Percentiles rank a stretch among this genome's conserved stretches.
Evolutionary conservation across 1,140 invertebrate genomes (phyloP).

Genomic region (Neotoxoptera formosana): DNA sequence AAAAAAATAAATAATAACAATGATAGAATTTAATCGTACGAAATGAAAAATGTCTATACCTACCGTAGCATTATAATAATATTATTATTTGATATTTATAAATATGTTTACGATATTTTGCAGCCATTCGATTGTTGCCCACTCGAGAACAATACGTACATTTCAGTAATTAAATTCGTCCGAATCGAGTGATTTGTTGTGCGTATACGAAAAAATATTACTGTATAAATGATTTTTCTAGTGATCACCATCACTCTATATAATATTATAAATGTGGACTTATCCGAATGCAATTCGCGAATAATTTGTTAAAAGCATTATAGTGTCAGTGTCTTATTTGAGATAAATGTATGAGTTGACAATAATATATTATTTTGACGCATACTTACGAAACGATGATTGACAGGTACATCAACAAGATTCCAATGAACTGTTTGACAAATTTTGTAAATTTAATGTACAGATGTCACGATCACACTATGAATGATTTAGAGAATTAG

Average conservation of each 20-base stretch:
- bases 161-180: too few relatives aligned
- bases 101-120: background rate
- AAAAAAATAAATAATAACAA: background rate
- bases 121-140: background rate
- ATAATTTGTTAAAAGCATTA: background rate
- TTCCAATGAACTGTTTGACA: background rate
- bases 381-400: too few relatives aligned
- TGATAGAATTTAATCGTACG: background rate
- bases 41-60: background rate
- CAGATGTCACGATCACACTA: too few relatives aligned
- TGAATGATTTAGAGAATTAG: too few relatives aligned
- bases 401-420: background rate
- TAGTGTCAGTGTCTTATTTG: too few relatives aligned
- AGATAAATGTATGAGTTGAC: too few relatives aligned
- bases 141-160: too few relatives aligned
- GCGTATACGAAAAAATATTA: background rate
- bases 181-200: background rate
- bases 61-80: too few relatives aligned
- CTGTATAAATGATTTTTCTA: background rate
- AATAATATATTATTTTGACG: too few relatives aligned
- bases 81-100: background rate
- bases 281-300: background rate
- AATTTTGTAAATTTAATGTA: background rate
- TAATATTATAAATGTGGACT: background rate
- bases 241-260: background rate